Evolutionary conservation across 2,113 vertebrate species (phyloP), one percentile per base, ranked within the genome.

Genomic region (Nesoenas mayeri): DNA sequence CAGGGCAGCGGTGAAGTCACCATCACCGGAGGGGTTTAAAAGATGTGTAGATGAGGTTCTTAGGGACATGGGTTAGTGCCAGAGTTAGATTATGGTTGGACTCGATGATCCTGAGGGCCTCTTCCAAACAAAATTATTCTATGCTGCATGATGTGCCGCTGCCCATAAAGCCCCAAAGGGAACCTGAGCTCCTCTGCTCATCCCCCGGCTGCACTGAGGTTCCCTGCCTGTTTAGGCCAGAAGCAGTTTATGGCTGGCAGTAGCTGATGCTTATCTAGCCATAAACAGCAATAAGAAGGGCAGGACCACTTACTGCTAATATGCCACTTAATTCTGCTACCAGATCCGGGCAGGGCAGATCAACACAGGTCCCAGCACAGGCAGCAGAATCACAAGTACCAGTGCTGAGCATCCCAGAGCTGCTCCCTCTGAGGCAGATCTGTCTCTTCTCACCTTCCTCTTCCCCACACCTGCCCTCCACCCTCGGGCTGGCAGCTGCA

Each of bases 61-160:
- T 47, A 47, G 17, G 44, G 18, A 47, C 44, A 47, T 19, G 44
- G 18, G 44, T 47, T 47, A 47, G 17, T 47, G 44, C 44, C 44
- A 47, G 44, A 47, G 44, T 47, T 47, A 47, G 44, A 8, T 47
- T 47, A 47, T 47, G 44, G 44, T 47, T 47, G 44, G 44, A 47
- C 17, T 18, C 18, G 17, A 47, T 47, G 44, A 47, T 19, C 44
- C 13, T 47, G 44, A 18, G 18, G 44, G 17, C 18, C 44, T 19
- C 44, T 47, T 47, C 44, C 44, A 47, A 47, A 15, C 18, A 19
- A 47, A 47, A 47, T 19, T 18, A 19, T 47, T 47, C 44, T 47
- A 5, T 0, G 9, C 51, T 17, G 15, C 29, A 2, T 3, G 36
- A 28, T 32, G 78, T 26, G 64, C 15, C 2, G 1, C 26, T 10